phyloP scores from a whole-genome alignment of 2,888 invertebrate genomes.

The Parelbella ahira region DNA sequence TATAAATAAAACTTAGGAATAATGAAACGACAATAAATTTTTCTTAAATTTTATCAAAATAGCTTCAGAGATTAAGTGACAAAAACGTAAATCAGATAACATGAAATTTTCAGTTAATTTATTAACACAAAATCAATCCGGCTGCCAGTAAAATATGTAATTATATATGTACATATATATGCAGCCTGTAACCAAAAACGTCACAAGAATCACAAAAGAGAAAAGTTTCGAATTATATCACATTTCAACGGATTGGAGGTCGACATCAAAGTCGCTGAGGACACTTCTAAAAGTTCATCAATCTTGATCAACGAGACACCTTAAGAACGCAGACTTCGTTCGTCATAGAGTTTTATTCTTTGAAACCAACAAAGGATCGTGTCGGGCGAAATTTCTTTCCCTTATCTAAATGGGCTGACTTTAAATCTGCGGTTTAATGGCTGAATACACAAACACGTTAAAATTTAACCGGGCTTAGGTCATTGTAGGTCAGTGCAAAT shows the following conservation, averaged over 20 bases:
- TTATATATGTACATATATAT: too few relatives aligned
- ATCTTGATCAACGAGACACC: slow-evolving; percentile 41
- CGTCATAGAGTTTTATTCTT: slow-evolving; percentile 6
- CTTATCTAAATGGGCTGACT: slow-evolving; percentile 26
- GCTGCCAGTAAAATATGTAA: too few relatives aligned
- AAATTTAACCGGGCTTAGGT: slow-evolving; percentile 18
- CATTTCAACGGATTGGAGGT: slow-evolving; percentile 16
- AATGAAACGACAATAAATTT: too few relatives aligned
- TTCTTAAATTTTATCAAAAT: too few relatives aligned
- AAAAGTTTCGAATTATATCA: slow-evolving; percentile 11
- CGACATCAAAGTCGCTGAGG: slow-evolving; percentile 29
- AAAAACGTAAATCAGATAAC: too few relatives aligned
- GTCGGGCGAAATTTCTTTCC: slow-evolving; percentile 15
- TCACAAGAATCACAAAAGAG: slow-evolving; percentile 4
- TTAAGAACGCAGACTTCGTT: slow-evolving; percentile 4
- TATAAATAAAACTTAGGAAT: too few relatives aligned
- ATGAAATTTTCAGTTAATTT: too few relatives aligned
- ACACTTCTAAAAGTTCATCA: slow-evolving; percentile 35
- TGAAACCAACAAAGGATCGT: slow-evolving; percentile 15
- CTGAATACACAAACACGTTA: slow-evolving; percentile 24
- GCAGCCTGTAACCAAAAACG: too few relatives aligned
- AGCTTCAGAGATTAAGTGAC: too few relatives aligned
- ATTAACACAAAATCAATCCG: too few relatives aligned
- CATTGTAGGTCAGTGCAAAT: not conserved
- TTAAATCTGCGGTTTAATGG: slow-evolving; percentile 26